phyloP scores from a whole-genome alignment of 2,888 invertebrate species.

The Amphipoea oculea region DNA sequence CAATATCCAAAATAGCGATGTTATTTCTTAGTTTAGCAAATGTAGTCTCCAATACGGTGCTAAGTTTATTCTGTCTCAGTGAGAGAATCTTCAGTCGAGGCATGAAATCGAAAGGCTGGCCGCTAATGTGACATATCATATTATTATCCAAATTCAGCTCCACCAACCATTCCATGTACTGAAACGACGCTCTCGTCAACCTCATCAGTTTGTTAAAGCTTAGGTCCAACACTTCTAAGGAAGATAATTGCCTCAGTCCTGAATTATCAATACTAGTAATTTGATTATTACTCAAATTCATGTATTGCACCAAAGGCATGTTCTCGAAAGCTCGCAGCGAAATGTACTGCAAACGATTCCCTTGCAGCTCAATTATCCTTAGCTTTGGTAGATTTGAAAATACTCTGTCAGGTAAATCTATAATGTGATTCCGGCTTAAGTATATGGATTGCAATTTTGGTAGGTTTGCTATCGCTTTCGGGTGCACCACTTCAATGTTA shows the following conservation, averaged over 20 bases:
- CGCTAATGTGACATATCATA: conserved; percentile 94
- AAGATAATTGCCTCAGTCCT: conserved; percentile 93
- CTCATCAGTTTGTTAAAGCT: conserved; percentile 94
- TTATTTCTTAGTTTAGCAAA: conserved; percentile 95
- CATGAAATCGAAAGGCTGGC: conserved; percentile 95
- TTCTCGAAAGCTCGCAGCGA: conserved; percentile 94
- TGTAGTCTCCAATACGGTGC: conserved; percentile 93
- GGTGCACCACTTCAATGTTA: conserved; percentile 93
- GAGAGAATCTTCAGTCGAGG: conserved; percentile 95
- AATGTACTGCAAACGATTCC: conserved; percentile 94
- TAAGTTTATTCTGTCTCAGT: conserved; percentile 94
- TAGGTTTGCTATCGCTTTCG: conserved; percentile 93
- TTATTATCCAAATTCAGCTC: conserved; percentile 96
- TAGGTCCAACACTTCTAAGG: conserved; percentile 96
- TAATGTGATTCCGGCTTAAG: conserved; percentile 93
- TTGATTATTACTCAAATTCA: conserved; percentile 96
- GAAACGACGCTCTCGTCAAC: conserved; percentile 92
- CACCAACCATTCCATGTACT: conserved; percentile 96
- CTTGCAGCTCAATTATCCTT: conserved; percentile 94
- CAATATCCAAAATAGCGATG: conserved; percentile 95
- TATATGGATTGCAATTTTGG: conserved; percentile 93
- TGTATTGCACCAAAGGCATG: conserved; percentile 94
- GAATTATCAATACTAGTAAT: conserved; percentile 93
- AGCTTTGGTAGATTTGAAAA: conserved; percentile 94
- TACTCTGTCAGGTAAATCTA: conserved; percentile 93